Percentiles rank a stretch among this genome's conserved stretches.
These are phyloP conservation scores for Macaca fascicularis DNA, from an alignment of 2,113 vertebrate species.

Conservation along the genomic window T2T-MFA8v1.1 NC_088394.1:61252001-61252500, in stretches of 20 bases:
- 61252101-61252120: not conserved
- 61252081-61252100: not conserved
- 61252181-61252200: not conserved
- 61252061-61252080: not conserved
- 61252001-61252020: rapidly evolving
- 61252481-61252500: not conserved
- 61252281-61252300: not conserved
- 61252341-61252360: not conserved
- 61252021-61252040: not conserved
- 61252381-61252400: not conserved
- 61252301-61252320: not conserved
- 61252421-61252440: not conserved
- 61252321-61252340: not conserved
- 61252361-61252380: not conserved
- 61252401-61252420: not conserved
- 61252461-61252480: not conserved
- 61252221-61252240: not conserved
- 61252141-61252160: not conserved
- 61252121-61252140: not conserved
- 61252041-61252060: rapidly evolving
- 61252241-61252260: not conserved
- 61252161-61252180: not conserved
- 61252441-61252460: not conserved
- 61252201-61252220: not conserved
- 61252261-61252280: not conserved